phyloP scores from a whole-genome alignment of 2,888 invertebrate genomes.

The Ctenicera cuprea region DNA sequence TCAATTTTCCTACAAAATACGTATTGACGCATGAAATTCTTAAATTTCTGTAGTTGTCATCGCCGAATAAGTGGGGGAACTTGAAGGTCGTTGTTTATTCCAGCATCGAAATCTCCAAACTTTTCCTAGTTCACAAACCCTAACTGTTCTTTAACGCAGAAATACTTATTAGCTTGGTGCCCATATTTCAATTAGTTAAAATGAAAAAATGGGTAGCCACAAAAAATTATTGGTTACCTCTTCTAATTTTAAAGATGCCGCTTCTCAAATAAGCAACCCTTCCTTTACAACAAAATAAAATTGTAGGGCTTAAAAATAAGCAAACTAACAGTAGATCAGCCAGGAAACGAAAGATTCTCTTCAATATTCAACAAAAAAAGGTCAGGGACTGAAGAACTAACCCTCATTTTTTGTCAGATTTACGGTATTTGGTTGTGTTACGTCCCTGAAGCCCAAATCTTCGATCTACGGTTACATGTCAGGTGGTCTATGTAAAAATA shows the following conservation, averaged over 20 bases:
- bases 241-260: conserved; percentile 21
- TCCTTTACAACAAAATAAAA: conserved; percentile 16
- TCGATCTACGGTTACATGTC: conserved; percentile 55
- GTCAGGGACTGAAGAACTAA: conserved; percentile 52
- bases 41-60: background rate
- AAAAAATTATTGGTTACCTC: conserved; percentile 1
- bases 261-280: conserved; percentile 17
- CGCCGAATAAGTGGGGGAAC: background rate
- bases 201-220: conserved; percentile 1
- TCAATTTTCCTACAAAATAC: conserved; percentile 10
- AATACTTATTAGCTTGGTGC: background rate
- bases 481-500: conserved; percentile 57
- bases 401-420: conserved; percentile 56
- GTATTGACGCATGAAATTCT: conserved; percentile 19
- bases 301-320: conserved; percentile 6
- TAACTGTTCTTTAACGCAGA: conserved; percentile 1
- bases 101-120: conserved; percentile 6
- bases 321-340: conserved; percentile 53
- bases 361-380: conserved; percentile 57
- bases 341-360: conserved; percentile 48
- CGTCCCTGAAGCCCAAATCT: conserved; percentile 32
- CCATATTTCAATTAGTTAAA: conserved; percentile 4
- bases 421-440: conserved; percentile 52
- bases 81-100: conserved; percentile 5
- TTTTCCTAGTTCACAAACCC: conserved; percentile 3